phyloP scores from a whole-genome alignment of 1,140 invertebrate genomes.

The Drosophila orena region DNA sequence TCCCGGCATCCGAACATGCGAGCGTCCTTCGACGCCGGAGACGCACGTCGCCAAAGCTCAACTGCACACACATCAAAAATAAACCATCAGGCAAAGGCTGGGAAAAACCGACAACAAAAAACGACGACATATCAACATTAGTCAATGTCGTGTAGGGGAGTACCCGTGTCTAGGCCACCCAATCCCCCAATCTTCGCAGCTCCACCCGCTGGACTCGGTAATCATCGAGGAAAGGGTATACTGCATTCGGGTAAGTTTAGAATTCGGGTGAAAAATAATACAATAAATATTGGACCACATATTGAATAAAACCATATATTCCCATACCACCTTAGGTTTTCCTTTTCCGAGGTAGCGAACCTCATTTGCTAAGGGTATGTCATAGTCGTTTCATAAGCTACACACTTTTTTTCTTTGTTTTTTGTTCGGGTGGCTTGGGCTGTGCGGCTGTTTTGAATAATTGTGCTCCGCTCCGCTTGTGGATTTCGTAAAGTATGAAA shows the following conservation, averaged over 20 bases:
- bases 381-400: background rate
- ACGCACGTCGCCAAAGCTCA: slow-evolving; percentile 61
- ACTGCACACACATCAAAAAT: slow-evolving; percentile 73
- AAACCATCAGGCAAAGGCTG: slow-evolving; percentile 59
- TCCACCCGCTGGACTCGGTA: background rate
- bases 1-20: slow-evolving; percentile 5
- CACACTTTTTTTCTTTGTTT: background rate
- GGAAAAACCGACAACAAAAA: slow-evolving; percentile 52
- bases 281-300: too few species aligned
- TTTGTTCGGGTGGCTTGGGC: slow-evolving; percentile 7
- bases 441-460: slow-evolving; percentile 66
- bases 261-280: too few species aligned
- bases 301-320: too few species aligned
- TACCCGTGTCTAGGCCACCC: slow-evolving; percentile 68
- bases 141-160: slow-evolving; percentile 77
- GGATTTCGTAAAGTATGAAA: slow-evolving; percentile 77
- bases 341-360: background rate
- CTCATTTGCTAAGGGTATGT: background rate
- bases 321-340: too few species aligned
- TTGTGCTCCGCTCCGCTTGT: slow-evolving; percentile 59
- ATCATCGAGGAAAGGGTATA: slow-evolving; percentile 3
- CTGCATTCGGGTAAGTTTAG: background rate
- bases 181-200: background rate
- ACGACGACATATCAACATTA: slow-evolving; percentile 80
- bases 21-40: slow-evolving; percentile 38